Base-by-base conservation (phyloP, 2,113 vertebrate genomes). In the Zosterops pallidus region DNA sequence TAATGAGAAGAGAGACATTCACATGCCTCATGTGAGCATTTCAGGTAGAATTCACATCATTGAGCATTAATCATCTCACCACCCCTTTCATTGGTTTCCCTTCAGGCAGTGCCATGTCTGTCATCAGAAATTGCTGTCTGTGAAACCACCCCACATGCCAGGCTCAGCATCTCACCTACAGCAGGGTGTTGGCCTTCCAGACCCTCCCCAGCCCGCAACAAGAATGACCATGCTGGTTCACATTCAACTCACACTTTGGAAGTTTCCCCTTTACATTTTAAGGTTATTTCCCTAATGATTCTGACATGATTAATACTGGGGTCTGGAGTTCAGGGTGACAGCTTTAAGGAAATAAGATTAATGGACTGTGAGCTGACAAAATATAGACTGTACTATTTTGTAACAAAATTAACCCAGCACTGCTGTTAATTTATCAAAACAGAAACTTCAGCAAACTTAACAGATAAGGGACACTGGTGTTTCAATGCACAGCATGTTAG, bases 91-190 rank as follows among this genome's bases (percentile, higher is more conserved):
- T 83, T 33, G 25, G 16, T 49, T 81, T 84, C 16, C 11, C 47
- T 50, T 59, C 3, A 2, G 39, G 56, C 44, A 75, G 17, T 0
- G 3, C 9, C 33, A 55, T 0, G 0, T 47, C 41, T 60, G 39
- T 78, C n/a, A 44, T 64, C 8, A 4, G 57, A 79, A 68, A 37
- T 26, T 33, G 9, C 24, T 49, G 9, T 41, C 23, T 53, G 1
- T 39, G 49, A 68, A 82, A 62, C 17, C 21, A 35, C 1, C 11
- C 23, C n/a, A 22, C 9, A 8, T 39, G 33, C 8, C 14, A 35
- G 42, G 29, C 19, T 71, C 33, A 83, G 49, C 8, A 49, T 19
- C 21, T 44, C 35, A 78, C 22, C 39, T 72, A 50, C 29, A 64
- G 49, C 26, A 76, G n/a, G 22, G 2, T 49, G 23, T 3, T 42